Evolutionary conservation across 2,888 invertebrate genomes (phyloP), one percentile per base, ranked within the genome.

Genomic region (Thysanoteuthis rhombus): DNA sequence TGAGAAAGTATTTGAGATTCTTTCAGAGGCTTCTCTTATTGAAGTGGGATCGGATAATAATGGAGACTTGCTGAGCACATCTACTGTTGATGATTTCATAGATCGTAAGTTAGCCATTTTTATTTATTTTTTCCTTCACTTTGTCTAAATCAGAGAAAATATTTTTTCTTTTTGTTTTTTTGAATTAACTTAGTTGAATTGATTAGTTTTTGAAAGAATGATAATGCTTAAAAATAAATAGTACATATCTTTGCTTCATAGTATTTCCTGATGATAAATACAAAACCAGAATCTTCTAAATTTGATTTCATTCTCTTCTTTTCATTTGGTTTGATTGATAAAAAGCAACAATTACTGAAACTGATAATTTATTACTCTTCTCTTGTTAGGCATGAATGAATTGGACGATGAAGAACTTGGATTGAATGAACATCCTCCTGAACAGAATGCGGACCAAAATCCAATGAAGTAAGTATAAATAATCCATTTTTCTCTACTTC

Each of bases 1-100:
- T 93, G 95, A 96, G 93, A 95, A 94, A 93, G 94, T 94, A 40
- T 32, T 94, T 32, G 94, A 95, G 12, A 38, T 94, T 75, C 10
- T 94, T 42, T 93, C 94, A 25, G 93, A 94, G 58, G 45, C 90
- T 0, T 47, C 91, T n/a, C 42, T 28, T 25, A 28, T 93, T 47
- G 42, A n/a, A n/a, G 38, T 42, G 36, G 89, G 32, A 25, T 8
- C 40, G 19, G 42, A 92, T n/a, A 47, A 36, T 40, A 40, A 36
- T 40, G 28, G 12, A 4, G 47, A 90, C 40, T 5, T 42, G 6
- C 36, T 58, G 90, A 42, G 47, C 89, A 93, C 39, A 32, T n/a
- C 36, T n/a, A 47, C 19, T 8, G 3, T 92, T 39, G 89, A 89
- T 38, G 52, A 58, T 42, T 89, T 47, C 47, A 75, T 92, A 25